Base-by-base conservation (phyloP, 2,888 invertebrate genomes). In the Lasioglossum pauxillum region DNA sequence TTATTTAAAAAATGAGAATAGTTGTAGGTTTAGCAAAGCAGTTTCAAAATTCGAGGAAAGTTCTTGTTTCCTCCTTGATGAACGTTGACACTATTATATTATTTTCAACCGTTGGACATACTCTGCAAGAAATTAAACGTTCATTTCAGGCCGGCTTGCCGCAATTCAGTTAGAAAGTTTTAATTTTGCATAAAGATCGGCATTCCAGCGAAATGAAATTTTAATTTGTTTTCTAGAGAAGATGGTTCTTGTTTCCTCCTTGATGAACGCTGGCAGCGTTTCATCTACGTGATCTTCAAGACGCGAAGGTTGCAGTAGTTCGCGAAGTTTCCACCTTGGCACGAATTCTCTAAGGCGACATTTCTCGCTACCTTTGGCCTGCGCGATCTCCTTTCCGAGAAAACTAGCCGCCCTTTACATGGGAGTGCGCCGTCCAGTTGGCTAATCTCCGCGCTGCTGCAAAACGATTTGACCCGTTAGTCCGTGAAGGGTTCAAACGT, bases 321-420 rank as follows among this genome's bases (percentile, higher is more conserved):
- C 85, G 86, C 82, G 73, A 91, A 90, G 90, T 89, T 89, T 88
- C 91, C 91, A 94, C 94, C 94, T 94, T 94, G 94, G 93, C 94
- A 93, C 92, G 90, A 83, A 92, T 94, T 91, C 88, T 80, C 90
- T 85, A 89, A 90, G 90, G 82, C 85, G 84, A 84, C 84, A 88
- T 86, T 83, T 76, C 84, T 83, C 82, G 85, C 83, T 85, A 87
- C 90, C 90, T 85, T 90, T 91, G 83, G 83, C 84, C 86, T 90
- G 85, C 72, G 77, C 81, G 83, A 88, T 92, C 84, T 78, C 93
- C 94, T 92, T 93, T 93, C 93, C 90, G 76, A 90, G 94, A 92
- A 93, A 93, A 92, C 90, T 90, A 84, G 91, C 90, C 88, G 84
- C 86, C 86, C 86, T 90, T 90, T 83, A 89, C 83, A 88, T 86